These are phyloP conservation scores for Solenopsis fugax DNA, from an alignment of 1,140 invertebrate genomes.

Conservation along the genomic window DNA sequence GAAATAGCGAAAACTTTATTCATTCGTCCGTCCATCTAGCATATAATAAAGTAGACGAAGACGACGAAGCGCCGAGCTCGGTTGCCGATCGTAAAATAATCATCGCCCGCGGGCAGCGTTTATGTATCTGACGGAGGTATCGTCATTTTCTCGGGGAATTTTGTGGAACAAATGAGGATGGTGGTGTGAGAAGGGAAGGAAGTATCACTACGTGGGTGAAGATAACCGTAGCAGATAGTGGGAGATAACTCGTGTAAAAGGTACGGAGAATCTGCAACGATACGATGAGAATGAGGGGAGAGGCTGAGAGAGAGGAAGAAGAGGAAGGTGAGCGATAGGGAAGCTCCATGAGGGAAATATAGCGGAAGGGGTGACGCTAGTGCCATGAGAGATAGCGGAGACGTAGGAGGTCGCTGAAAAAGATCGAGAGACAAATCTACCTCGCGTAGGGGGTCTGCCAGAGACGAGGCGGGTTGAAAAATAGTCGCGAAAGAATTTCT, in stretches of 20 bases:
- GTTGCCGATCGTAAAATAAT: slow-evolving; percentile 70
- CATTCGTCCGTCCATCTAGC: background rate
- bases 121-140: slow-evolving; percentile 51
- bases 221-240: slow-evolving; percentile 71
- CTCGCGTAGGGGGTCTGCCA: background rate
- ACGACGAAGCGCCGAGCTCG: background rate
- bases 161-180: slow-evolving; percentile 75
- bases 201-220: slow-evolving; percentile 52
- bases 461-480: slow-evolving; percentile 64
- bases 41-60: slow-evolving; percentile 3
- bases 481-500: slow-evolving; percentile 83
- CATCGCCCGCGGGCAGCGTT: slow-evolving; percentile 64
- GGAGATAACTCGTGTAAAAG: slow-evolving; percentile 77
- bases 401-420: slow-evolving; percentile 22
- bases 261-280: slow-evolving; percentile 47
- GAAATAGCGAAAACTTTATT: slow-evolving; percentile 16
- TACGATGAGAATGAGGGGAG: slow-evolving; percentile 22
- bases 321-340: slow-evolving; percentile 54
- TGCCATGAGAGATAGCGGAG: slow-evolving; percentile 67
- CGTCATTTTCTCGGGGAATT: slow-evolving; percentile 57
- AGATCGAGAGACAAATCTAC: slow-evolving; percentile 67
- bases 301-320: slow-evolving; percentile 15
- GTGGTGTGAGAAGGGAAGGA: background rate
- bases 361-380: slow-evolving; percentile 44
- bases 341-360: slow-evolving; percentile 56